Percentiles rank a stretch among this genome's conserved stretches.
Evolutionary conservation across 1,140 invertebrate genomes (phyloP).

Genomic region (Drosophila arizonae): DNA sequence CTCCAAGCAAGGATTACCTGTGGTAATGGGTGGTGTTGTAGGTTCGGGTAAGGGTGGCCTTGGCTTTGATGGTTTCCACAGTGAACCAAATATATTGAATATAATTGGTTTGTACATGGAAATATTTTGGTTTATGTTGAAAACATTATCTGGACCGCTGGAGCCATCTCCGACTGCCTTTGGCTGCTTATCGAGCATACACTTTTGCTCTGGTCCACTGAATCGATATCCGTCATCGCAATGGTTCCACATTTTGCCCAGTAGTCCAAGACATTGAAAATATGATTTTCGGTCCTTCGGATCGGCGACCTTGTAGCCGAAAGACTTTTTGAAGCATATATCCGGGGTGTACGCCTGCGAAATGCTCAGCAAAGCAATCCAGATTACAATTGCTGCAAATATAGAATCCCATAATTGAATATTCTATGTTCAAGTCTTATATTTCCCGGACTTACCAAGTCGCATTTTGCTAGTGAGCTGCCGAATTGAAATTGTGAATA

Average conservation of each 20-base stretch:
- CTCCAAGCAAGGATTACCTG: not conserved
- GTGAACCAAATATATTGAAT: constrained; percentile 31
- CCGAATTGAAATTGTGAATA: not conserved
- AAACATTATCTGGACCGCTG: constrained; percentile 1
- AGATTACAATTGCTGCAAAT: constrained; percentile 16
- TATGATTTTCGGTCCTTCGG: constrained; percentile 13
- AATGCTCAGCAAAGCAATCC: constrained; percentile 21
- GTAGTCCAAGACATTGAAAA: constrained; percentile 26
- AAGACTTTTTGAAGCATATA: constrained; percentile 15
- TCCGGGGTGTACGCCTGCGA: constrained; percentile 4
- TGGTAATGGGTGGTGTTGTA: not conserved
- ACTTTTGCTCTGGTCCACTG: constrained; percentile 19
- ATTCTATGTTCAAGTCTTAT: not conserved
- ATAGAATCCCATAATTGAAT: not conserved
- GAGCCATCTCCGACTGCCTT: not conserved
- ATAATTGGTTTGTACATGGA: constrained; percentile 31
- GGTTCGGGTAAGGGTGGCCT: not conserved
- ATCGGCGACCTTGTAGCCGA: constrained; percentile 32
- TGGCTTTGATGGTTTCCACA: not conserved
- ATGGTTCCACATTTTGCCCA: constrained; percentile 16
- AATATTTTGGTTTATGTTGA: constrained; percentile 37
- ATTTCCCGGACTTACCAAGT: constrained; percentile 21
- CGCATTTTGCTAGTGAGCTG: constrained; percentile 10
- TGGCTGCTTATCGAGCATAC: not conserved
- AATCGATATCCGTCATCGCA: constrained; percentile 31